phyloP scores from a whole-genome alignment of 2,797 vertebrate genomes.

The Cephalopachus bancanus region DNA sequence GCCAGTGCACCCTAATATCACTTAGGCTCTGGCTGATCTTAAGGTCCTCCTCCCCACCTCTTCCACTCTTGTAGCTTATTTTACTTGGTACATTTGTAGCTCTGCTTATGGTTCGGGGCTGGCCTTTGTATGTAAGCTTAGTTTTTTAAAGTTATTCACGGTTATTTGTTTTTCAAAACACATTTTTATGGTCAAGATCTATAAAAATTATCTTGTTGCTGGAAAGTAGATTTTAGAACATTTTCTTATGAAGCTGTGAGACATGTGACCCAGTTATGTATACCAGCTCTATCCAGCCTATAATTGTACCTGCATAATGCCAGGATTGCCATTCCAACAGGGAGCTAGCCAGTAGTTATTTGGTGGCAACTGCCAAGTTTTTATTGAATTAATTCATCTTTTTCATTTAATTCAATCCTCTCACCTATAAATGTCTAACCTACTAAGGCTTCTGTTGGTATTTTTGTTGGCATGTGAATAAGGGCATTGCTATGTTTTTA shows the following conservation, averaged over 20 bases:
- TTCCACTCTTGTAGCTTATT: not conserved
- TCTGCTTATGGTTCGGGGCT: not conserved
- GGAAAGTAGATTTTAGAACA: slow-evolving; percentile 16
- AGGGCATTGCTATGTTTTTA: not conserved
- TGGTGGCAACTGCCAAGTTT: not conserved
- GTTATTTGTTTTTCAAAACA: slow-evolving; percentile 44
- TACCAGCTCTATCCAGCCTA: not conserved
- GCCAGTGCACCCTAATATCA: not conserved
- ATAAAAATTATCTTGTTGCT: slow-evolving; percentile 37
- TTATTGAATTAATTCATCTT: slow-evolving; percentile 54
- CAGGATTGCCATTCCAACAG: slow-evolving; percentile 4
- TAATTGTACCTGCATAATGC: not conserved
- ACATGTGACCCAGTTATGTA: not conserved
- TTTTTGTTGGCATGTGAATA: slow-evolving; percentile 30
- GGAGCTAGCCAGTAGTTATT: not conserved
- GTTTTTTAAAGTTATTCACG: slow-evolving; percentile 26
- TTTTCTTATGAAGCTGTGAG: not conserved
- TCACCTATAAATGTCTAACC: slow-evolving; percentile 43
- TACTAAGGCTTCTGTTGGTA: slow-evolving; percentile 29
- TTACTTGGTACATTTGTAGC: not conserved
- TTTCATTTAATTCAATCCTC: slow-evolving; percentile 51
- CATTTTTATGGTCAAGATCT: slow-evolving; percentile 34
- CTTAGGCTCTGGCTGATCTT: not conserved
- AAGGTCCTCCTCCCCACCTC: not conserved
- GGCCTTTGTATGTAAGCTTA: not conserved